Evolutionary conservation across 2,888 invertebrate species (phyloP), one percentile per base, ranked within the genome.

Genomic region (Seira musarum): DNA sequence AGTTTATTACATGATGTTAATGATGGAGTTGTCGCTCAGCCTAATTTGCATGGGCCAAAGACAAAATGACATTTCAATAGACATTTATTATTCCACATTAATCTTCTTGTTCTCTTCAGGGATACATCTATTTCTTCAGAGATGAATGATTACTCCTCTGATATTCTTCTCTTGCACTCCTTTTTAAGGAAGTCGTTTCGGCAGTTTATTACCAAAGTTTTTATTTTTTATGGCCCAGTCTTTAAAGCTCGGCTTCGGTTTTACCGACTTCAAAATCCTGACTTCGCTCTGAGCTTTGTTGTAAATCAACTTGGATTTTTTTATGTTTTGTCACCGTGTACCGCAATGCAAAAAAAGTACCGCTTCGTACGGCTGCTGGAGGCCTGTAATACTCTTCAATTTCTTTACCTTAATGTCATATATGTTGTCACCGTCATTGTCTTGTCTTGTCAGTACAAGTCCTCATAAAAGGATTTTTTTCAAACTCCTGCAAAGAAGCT

Each of bases 21-120:
- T 63, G 69, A 69, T 68, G 75, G 63, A 69, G 76, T 64, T 35
- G 69, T 76, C 22, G 57, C 49, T 49, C 49, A 49, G 3, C 49
- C 49, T 49, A 49, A 49, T 49, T 49, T 49, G 49, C 25, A 73
- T 57, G 30, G n/a, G 49, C 53, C 24, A 64, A 61, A 68, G 72
- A 79, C 70, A 78, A 49, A 72, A 73, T 79, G 79, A 73, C 79
- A 79, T 79, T 79, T 79, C 79, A 79, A 79, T 79, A 72, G 79
- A 72, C 72, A 73, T 79, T 79, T 79, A 79, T 69, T 69, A 63
- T 69, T 57, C 17, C 53, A 68, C 70, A 70, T 57, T 69, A 69
- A 75, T 67, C 75, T 49, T 75, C 67, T 74, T 64, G 19, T 57
- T 22, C n/a, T 49, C 30, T 30, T 35, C 17, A 35, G 65, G 64